Percentiles rank a stretch among this genome's conserved stretches.
These are phyloP conservation scores for Sarcophaga caerulescens DNA, from an alignment of 2,888 invertebrate species.

Conservation along the genomic window DNA sequence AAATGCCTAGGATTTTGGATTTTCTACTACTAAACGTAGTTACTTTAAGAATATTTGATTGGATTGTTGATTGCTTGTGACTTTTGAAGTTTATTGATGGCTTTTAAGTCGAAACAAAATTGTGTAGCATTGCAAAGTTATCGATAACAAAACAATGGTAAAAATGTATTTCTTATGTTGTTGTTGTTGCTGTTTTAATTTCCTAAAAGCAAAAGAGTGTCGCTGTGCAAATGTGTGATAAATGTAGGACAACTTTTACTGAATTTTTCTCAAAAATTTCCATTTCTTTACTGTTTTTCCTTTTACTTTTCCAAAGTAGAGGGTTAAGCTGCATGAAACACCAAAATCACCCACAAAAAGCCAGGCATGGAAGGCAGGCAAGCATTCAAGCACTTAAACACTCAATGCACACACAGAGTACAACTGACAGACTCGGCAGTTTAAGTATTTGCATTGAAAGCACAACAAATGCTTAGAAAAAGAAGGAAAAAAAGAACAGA, in stretches of 20 bases:
- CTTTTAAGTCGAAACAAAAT: constrained; percentile 23
- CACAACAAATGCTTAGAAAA: not conserved
- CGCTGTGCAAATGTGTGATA: constrained; percentile 56
- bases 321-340: constrained; percentile 41
- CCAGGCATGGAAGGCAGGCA: constrained; percentile 1
- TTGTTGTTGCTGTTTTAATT: not conserved
- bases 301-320: constrained; percentile 1
- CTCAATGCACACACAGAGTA: not conserved
- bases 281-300: not conserved
- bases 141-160: constrained; percentile 47
- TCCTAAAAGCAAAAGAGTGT: constrained; percentile 62
- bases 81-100: not conserved
- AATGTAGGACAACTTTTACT: constrained; percentile 60
- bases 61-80: no score
- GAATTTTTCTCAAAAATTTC: constrained; percentile 1
- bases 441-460: constrained; percentile 30
- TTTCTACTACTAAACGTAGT: no score
- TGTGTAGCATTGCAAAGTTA: constrained; percentile 22
- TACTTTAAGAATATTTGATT: no score
- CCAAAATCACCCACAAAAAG: constrained; percentile 4
- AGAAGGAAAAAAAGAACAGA: constrained; percentile 8
- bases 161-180: constrained; percentile 20
- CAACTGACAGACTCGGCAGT: not conserved
- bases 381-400: constrained; percentile 7
- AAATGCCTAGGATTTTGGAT: no score